Percentiles rank a stretch among this genome's conserved stretches.
Conservation (phyloP, 2,113 vertebrate genomes). For the Notarius lentiginosus region DNA sequence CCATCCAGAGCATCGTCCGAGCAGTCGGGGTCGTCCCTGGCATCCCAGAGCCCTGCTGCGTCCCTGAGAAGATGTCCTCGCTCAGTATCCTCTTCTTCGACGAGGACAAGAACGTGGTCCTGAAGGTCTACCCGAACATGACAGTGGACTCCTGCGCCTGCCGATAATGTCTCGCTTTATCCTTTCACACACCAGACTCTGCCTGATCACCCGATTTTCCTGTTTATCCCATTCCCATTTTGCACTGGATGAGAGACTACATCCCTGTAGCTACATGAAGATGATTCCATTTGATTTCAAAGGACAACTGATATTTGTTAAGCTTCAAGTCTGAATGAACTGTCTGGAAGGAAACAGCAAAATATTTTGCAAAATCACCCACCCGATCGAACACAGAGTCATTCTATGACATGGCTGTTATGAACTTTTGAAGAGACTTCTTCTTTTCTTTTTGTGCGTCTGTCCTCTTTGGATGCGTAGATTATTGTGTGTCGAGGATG, state of each 20-base stretch:
- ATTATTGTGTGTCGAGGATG: slow-evolving; percentile 17
- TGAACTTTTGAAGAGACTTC: slow-evolving; percentile 29
- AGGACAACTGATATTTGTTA: slow-evolving; percentile 32
- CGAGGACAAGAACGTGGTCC: slow-evolving; percentile 92
- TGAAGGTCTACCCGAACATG: slow-evolving; percentile 98
- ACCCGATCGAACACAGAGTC: slow-evolving; percentile 4
- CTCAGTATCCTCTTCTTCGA: slow-evolving; percentile 97
- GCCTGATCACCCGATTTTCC: slow-evolving; percentile 2
- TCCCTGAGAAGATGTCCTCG: slow-evolving; percentile 94
- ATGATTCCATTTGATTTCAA: slow-evolving; percentile 18
- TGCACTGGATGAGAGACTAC: slow-evolving; percentile 66
- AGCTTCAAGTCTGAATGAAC: slow-evolving; percentile 29
- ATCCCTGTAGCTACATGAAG: slow-evolving; percentile 46
- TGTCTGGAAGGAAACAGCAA: slow-evolving; percentile 31
- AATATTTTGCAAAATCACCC: background rate
- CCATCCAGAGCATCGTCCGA: slow-evolving; percentile 97
- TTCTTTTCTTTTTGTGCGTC: slow-evolving; percentile 7
- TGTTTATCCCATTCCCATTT: slow-evolving; percentile 48
- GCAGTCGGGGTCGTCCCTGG: slow-evolving; percentile 89
- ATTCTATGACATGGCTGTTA: slow-evolving; percentile 22
- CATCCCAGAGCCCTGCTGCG: slow-evolving; percentile 93
- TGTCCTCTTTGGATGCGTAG: background rate
- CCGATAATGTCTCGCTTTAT: slow-evolving; percentile 72
- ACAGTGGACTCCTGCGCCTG: slow-evolving; percentile 94
- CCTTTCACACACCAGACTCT: slow-evolving; percentile 24